Percentiles rank a stretch among this genome's conserved stretches.
Conservation (phyloP, 2,797 vertebrate species). For the Leucoraja ocellata region DNA sequence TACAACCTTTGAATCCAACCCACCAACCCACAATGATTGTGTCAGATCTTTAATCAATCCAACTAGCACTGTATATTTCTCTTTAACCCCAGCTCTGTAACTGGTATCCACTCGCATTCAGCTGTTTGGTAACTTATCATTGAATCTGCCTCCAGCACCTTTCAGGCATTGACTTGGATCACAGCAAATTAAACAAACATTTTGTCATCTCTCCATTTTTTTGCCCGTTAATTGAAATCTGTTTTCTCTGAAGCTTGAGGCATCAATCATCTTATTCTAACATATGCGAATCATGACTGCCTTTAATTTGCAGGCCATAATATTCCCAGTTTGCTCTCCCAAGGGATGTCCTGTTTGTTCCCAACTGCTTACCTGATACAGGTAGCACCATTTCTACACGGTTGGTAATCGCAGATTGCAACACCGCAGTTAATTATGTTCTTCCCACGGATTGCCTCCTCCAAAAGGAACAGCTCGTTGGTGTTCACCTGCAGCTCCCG, state of each 20-base stretch:
- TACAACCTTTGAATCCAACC: background rate
- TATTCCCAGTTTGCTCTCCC: background rate
- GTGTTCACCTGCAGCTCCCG: constrained; percentile 70
- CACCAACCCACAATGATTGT: background rate
- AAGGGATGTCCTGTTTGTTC: too few relatives aligned
- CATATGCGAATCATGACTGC: background rate
- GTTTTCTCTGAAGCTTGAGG: background rate
- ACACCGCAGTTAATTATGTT: constrained; percentile 73
- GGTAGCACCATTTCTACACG: constrained; percentile 70
- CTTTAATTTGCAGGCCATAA: background rate
- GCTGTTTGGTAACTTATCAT: background rate
- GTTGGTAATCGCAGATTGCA: constrained; percentile 62
- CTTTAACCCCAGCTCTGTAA: background rate
- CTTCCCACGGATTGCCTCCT: constrained; percentile 61
- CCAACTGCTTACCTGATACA: constrained; percentile 65
- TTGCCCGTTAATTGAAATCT: background rate
- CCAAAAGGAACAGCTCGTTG: constrained; percentile 63
- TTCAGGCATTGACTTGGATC: background rate
- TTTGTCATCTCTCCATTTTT: background rate
- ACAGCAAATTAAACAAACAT: too few relatives aligned
- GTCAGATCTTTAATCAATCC: background rate
- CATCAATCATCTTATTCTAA: background rate
- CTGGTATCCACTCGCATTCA: background rate
- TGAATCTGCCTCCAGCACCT: background rate
- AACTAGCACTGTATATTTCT: background rate